Conservation (phyloP, 2,888 invertebrate genomes). For the Microctonus brassicae region DNA sequence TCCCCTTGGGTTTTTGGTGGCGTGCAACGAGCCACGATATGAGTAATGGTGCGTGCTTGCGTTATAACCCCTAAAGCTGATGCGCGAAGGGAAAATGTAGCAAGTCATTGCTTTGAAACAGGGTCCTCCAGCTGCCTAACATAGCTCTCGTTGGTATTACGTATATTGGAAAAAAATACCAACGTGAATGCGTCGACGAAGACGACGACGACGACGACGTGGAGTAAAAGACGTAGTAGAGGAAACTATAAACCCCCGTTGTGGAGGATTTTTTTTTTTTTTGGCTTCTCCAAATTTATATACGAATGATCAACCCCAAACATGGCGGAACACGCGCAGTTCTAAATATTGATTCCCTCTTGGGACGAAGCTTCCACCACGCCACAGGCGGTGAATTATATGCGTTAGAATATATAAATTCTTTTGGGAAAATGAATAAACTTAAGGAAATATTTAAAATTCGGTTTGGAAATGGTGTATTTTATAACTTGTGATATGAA, state of each 20-base stretch:
- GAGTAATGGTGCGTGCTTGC: constrained; percentile 69
- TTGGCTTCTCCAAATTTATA: not conserved
- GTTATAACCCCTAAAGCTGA: constrained; percentile 46
- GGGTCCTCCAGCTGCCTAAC: constrained; percentile 45
- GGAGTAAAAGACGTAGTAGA: not conserved
- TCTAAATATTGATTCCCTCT: constrained; percentile 67
- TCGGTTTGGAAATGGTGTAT: too few species aligned
- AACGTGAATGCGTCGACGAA: not conserved
- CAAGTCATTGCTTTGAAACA: constrained; percentile 63
- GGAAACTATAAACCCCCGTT: not conserved
- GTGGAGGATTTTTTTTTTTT: too few species aligned
- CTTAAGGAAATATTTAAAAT: too few species aligned
- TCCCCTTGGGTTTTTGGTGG: constrained; percentile 42
- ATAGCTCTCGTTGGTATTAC: constrained; percentile 44
- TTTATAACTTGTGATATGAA: too few species aligned
- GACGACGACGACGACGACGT: not conserved
- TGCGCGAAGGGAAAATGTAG: constrained; percentile 58
- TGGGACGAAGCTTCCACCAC: constrained; percentile 47
- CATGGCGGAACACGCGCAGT: constrained; percentile 65
- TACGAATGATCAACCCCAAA: constrained; percentile 46
- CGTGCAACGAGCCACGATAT: constrained; percentile 67
- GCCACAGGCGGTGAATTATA: not conserved
- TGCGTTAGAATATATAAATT: not conserved
- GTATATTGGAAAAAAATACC: not conserved
- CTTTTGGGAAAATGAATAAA: not conserved